Percentiles rank a stretch among this genome's conserved stretches.
Conservation (phyloP, 2,888 invertebrate species). For the Polydesmus complanatus region DNA sequence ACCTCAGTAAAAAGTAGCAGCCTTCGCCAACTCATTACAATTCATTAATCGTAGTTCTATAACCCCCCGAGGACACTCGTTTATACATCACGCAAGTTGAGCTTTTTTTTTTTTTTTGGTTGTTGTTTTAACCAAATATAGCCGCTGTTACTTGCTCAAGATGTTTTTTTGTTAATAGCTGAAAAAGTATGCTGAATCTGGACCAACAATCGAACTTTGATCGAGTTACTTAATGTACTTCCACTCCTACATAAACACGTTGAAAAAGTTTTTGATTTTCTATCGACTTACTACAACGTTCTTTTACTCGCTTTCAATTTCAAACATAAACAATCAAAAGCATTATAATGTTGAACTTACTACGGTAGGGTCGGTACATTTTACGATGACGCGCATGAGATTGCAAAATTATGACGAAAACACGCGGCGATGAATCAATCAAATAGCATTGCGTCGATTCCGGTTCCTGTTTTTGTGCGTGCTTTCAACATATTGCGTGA, state of each 20-base stretch:
- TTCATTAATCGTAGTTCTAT: not conserved
- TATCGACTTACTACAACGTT: not conserved
- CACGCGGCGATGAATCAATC: not conserved
- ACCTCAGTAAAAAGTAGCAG: not conserved
- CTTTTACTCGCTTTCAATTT: not conserved
- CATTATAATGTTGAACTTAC: not conserved
- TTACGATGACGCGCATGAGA: not conserved
- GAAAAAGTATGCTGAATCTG: too few relatives aligned
- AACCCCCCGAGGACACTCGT: not conserved
- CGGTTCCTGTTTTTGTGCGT: not conserved
- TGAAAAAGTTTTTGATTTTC: not conserved
- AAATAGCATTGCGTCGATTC: not conserved
- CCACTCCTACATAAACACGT: not conserved
- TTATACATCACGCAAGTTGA: not conserved
- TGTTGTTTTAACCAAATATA: not conserved
- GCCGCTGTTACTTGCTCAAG: not conserved
- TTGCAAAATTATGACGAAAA: not conserved
- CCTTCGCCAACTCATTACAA: not conserved
- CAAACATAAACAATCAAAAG: not conserved
- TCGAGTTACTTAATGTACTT: not conserved
- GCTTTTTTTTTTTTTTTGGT: not conserved
- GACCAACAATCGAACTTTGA: too few relatives aligned
- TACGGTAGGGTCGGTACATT: not conserved
- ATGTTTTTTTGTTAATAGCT: too few relatives aligned
- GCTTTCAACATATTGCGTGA: too few relatives aligned